Evolutionary conservation across 1,140 invertebrate species (phyloP), one percentile per base, ranked within the genome.

Genomic region (Drosophila chauvacae): DNA sequence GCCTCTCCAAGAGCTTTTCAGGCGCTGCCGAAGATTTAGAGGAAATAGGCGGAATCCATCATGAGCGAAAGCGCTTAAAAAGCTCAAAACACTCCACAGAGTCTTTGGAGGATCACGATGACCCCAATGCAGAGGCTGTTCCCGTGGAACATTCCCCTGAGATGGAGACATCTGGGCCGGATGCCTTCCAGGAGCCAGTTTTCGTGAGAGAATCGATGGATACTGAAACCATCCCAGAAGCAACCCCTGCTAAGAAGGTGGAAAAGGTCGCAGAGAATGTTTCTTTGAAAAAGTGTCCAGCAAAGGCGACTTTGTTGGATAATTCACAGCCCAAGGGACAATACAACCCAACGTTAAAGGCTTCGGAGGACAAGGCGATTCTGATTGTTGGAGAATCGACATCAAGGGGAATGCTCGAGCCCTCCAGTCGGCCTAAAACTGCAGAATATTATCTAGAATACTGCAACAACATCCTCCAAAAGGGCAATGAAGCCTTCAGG

Each of bases 1-100:
- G 78, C 23, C 20, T 91, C 6, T 91, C 90, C 0, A 91, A 91
- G 33, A 91, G 90, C 39, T 91, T 91, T 7, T 81, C 90, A 41
- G 76, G 62, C 11, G 45, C 77, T 3, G 23, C 73, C 14, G 77
- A 91, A 0, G 61, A 65, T 16, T 44, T 80, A 18, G 59, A 61
- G 7, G 37, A 39, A 13, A 66, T 61, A 10, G 57, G 14, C 9
- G 53, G 58, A 28, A 35, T 62, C 1, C 26, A 28, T 20, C 33
- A 66, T 9, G 72, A 66, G 3, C 39, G 13, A 13, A 70, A 85
- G 42, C 58, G 66, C 16, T 10, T 53, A 4, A 81, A 81, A n/a
- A 47, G 42, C 2, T 42, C 48, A 0, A 20, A 35, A 23, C 20
- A 61, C 1, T 50, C 47, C 13, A 23, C 18, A 0, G 44, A 26